Conservation (phyloP, 37 sponge, comb jelly and placozoan species). For the Crambe crambe region DNA sequence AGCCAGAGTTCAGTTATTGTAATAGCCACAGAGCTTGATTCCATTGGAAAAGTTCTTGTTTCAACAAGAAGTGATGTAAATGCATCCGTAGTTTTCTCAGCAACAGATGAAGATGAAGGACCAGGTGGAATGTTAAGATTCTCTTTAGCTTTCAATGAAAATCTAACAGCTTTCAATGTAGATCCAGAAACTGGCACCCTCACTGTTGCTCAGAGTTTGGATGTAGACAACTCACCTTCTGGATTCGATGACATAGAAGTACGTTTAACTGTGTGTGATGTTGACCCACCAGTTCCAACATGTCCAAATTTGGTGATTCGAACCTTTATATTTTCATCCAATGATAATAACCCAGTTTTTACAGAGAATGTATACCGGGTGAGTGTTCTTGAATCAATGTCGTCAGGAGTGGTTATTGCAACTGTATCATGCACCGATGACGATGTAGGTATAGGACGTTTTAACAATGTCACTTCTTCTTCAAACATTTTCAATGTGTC, state of each 20-base stretch:
- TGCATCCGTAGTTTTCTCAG: not conserved
- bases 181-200: conserved; percentile 10
- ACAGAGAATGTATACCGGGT: conserved; percentile 8
- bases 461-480: not conserved
- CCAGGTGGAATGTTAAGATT: conserved; percentile 11
- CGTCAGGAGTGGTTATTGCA: not conserved
- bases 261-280: conserved; percentile 14
- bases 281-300: conserved; percentile 2
- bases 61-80: not conserved
- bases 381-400: not conserved
- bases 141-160: not conserved
- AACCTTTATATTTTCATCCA: not conserved
- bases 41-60: conserved; percentile 2
- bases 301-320: conserved; percentile 3
- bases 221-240: not conserved
- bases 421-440: conserved; percentile 1
- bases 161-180: not conserved
- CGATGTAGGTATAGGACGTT: not conserved
- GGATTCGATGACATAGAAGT: not conserved
- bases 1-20: not conserved
- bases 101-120: conserved; percentile 25
- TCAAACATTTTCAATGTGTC: conserved; percentile 1
- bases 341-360: conserved; percentile 24
- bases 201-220: not conserved
- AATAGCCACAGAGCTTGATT: not conserved